A percentile compares a stretch with the other conserved stretches of the same genome.
Evolutionary conservation across 2,113 vertebrate genomes (phyloP).

Genomic region (Tetrao urogallus): DNA sequence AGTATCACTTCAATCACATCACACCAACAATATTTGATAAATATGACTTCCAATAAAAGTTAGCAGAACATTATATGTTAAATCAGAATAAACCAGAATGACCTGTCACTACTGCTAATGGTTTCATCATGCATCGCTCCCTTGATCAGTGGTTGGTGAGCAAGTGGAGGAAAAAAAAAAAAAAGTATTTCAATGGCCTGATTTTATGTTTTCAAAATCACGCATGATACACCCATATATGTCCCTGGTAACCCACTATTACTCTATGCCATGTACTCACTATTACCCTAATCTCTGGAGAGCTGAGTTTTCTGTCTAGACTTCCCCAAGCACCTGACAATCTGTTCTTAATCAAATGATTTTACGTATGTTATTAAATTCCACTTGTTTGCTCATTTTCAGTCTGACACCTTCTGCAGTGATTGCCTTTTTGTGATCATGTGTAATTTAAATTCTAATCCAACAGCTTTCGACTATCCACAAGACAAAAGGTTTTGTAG

Average conservation of each 20-base stretch:
- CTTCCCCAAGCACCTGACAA: not conserved
- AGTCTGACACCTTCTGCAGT: not conserved
- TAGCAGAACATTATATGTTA: not conserved
- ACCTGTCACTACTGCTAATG: not conserved
- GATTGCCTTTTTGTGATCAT: not conserved
- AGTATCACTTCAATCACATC: conserved; percentile 7
- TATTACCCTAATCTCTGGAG: not conserved
- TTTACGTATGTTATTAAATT: not conserved
- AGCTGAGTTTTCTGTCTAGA: not conserved
- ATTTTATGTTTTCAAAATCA: not conserved
- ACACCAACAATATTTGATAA: conserved; percentile 39
- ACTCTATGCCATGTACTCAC: no score
- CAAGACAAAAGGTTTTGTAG: not conserved
- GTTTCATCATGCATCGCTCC: not conserved
- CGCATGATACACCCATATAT: not conserved
- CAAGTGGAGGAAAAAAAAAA: not conserved
- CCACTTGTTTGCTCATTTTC: not conserved
- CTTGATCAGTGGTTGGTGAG: not conserved
- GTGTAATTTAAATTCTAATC: not conserved
- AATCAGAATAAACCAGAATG: conserved; percentile 32
- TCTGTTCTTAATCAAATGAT: not conserved
- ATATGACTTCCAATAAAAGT: not conserved
- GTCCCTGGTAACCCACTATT: no score
- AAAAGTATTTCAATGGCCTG: not conserved
- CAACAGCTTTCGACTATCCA: not conserved